Evolutionary conservation across 64 coral and sea anemone genomes (phyloP), one percentile per base, ranked within the genome.

Genomic region (Exaiptasia diaphana): DNA sequence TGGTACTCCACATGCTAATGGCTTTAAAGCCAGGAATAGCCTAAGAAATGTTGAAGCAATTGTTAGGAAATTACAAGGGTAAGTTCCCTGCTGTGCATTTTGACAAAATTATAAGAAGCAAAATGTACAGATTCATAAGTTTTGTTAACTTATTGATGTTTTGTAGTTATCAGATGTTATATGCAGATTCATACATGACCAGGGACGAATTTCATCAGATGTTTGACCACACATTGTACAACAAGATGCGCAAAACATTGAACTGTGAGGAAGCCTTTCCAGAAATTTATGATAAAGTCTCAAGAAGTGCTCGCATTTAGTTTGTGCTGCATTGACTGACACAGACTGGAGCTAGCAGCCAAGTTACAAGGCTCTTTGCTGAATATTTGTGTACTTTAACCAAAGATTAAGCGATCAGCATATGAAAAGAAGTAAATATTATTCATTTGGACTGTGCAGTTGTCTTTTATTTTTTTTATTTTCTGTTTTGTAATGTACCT

Each of bases 161-260:
- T 38, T 88, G 39, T 24, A 88, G 85, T 18, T 88, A 70, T 34
- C 85, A 88, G 57, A 88, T 88, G 85, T 24, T 88, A 67, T 88
- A 88, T 62, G 85, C 85, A 17, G 76, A 88, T 72, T 88, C 75
- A 24, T 88, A 80, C 39, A 81, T 88, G 85, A 77, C 76, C 14
- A 88, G 85, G 50, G 85, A 80, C 2, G 85, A 88, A n/a, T 88
- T 88, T 43, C 76, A 39, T 43, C 35, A 79, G 38, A 88, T 88
- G 85, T 88, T 88, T 24, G 85, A 88, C 76, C 85, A 88, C 33
- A 61, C 44, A 37, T 33, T 88, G 1, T 88, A 81, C 38, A 50
- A 88, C 38, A 71, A 36, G 42, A 62, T 88, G 11, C 76, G 85
- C 20, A 61, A 29, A 7, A 52, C 58, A 48, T 15, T 88, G 22